Evolutionary conservation across 2,888 invertebrate species (phyloP).

Genomic region (Nephrotoma guestfalica): DNA sequence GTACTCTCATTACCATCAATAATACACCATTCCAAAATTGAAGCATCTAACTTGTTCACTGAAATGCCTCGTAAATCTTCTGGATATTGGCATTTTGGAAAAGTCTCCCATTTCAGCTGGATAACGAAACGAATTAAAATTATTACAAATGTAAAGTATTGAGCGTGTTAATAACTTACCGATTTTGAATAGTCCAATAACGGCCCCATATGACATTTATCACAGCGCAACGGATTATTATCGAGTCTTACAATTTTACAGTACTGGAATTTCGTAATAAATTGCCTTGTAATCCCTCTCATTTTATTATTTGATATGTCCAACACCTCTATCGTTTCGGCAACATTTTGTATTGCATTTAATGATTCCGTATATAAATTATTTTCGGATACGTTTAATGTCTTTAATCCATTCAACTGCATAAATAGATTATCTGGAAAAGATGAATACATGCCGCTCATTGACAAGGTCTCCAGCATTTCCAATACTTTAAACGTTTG

Average conservation of each 20-base stretch:
- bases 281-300: slow-evolving; percentile 35
- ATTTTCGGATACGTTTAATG: slow-evolving; percentile 61
- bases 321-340: slow-evolving; percentile 38
- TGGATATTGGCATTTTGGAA: slow-evolving; percentile 31
- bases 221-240: slow-evolving; percentile 33
- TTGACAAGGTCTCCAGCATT: slow-evolving; percentile 13
- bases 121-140: slow-evolving; percentile 9
- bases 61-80: slow-evolving; percentile 30
- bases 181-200: slow-evolving; percentile 30
- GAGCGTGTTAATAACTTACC: slow-evolving; percentile 22
- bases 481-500: slow-evolving; percentile 27
- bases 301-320: slow-evolving; percentile 62
- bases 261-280: slow-evolving; percentile 26
- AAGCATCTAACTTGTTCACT: slow-evolving; percentile 29
- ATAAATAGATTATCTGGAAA: slow-evolving; percentile 29
- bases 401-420: slow-evolving; percentile 37
- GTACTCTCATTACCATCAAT: neutral
- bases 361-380: slow-evolving; percentile 35
- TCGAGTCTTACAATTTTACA: slow-evolving; percentile 31
- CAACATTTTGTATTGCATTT: slow-evolving; percentile 6
- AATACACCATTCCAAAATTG: slow-evolving; percentile 15
- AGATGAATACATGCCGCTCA: slow-evolving; percentile 31
- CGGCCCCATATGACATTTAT: slow-evolving; percentile 33
- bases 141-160: neutral
- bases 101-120: slow-evolving; percentile 32